phyloP scores from a whole-genome alignment of 2,113 vertebrate genomes.

The Prietella phreatophila region DNA sequence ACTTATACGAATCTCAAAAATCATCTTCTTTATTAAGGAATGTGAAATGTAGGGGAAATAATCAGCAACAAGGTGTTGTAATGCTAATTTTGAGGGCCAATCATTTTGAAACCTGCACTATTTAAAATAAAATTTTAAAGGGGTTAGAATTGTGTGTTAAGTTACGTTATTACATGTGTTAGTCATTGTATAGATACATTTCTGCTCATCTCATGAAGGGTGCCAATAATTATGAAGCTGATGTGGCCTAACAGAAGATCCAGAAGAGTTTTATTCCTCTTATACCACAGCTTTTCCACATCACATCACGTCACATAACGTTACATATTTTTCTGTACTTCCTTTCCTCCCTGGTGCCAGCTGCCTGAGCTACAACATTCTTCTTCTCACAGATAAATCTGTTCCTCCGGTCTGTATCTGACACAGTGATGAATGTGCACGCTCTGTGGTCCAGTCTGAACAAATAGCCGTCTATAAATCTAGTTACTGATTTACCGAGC shows the following conservation, averaged over 20 bases:
- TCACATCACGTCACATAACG: not conserved
- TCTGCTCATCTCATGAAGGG: not conserved
- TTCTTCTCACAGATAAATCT: not conserved
- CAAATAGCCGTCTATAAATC: not conserved
- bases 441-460: constrained; percentile 1
- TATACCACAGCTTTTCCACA: not conserved
- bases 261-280: not conserved
- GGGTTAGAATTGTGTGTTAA: not conserved
- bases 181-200: not conserved
- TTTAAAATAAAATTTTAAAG: not conserved
- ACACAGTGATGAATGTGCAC: not conserved
- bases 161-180: not conserved
- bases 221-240: not conserved
- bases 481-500: not conserved
- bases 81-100: not conserved
- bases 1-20: not conserved
- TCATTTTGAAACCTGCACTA: not conserved
- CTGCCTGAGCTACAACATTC: not conserved
- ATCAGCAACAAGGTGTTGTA: not conserved
- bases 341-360: not conserved
- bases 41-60: not conserved
- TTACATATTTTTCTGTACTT: not conserved
- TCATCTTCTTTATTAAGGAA: not conserved
- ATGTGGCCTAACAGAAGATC: not conserved
- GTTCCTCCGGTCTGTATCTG: not conserved